phyloP scores from a whole-genome alignment of 2,113 vertebrate genomes.

The Sminthopsis crassicaudata region DNA sequence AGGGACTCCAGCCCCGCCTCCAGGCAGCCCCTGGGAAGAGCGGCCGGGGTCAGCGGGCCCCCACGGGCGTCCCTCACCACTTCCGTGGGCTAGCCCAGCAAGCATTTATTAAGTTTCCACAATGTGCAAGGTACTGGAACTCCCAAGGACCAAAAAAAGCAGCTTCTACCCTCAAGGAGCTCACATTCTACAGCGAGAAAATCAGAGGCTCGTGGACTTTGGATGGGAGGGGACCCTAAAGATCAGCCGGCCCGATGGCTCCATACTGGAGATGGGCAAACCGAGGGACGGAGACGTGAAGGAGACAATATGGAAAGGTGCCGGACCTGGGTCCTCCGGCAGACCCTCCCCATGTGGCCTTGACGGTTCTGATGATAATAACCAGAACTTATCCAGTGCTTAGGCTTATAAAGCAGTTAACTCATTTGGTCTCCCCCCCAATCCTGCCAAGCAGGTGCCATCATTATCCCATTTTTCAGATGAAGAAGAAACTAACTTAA shows the following conservation, averaged over 20 bases:
- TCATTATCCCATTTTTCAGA: neutral
- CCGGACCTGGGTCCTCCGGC: neutral
- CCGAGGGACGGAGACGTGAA: neutral
- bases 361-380: neutral
- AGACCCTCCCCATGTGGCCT: neutral
- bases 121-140: neutral
- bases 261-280: neutral
- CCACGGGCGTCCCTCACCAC: neutral
- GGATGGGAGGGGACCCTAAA: neutral
- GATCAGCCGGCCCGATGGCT: neutral
- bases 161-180: neutral
- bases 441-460: neutral
- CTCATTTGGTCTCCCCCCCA: neutral
- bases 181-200: neutral
- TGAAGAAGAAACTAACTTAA: neutral
- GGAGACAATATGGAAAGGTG: neutral
- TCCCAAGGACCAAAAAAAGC: neutral
- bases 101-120: neutral
- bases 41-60: neutral
- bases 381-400: neutral
- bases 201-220: neutral
- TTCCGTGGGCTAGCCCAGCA: neutral
- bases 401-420: neutral
- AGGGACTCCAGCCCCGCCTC: slow-evolving; percentile 96
- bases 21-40: slow-evolving; percentile 91